phyloP scores from a whole-genome alignment of 2,888 invertebrate genomes.

The Seladonia tumulorum region DNA sequence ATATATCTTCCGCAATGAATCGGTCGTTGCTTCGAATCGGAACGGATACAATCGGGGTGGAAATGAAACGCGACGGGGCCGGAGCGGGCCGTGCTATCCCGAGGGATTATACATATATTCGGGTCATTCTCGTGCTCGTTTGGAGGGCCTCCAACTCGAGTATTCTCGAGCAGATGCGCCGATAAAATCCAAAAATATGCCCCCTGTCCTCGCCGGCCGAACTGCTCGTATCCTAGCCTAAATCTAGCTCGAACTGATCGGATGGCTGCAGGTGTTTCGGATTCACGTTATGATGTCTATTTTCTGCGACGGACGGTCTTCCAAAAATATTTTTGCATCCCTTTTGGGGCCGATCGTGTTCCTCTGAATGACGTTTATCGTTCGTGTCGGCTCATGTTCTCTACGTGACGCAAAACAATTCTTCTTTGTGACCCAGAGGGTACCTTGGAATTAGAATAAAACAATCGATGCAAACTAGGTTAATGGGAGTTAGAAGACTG shows the following conservation, averaged over 20 bases:
- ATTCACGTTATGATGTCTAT: background rate
- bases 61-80: conserved; percentile 14
- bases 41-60: conserved; percentile 29
- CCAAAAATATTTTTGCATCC: background rate
- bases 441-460: no score
- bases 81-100: no score
- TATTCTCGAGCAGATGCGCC: conserved; percentile 43
- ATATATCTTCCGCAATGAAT: conserved; percentile 27
- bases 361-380: no score
- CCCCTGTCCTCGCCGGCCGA: conserved; percentile 34
- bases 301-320: background rate
- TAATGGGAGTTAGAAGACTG: no score
- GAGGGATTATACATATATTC: conserved; percentile 41
- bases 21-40: conserved; percentile 46
- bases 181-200: conserved; percentile 66
- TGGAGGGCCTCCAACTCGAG: conserved; percentile 64
- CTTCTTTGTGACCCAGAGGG: no score
- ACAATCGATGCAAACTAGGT: no score
- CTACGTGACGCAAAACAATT: no score
- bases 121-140: conserved; percentile 58
- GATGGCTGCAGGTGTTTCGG: background rate
- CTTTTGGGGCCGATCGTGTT: background rate
- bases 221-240: conserved; percentile 19
- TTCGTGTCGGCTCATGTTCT: no score
- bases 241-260: conserved; percentile 30